These are phyloP conservation scores for Achroia grisella DNA, from an alignment of 1,140 invertebrate genomes.

Conservation along the genomic window DNA sequence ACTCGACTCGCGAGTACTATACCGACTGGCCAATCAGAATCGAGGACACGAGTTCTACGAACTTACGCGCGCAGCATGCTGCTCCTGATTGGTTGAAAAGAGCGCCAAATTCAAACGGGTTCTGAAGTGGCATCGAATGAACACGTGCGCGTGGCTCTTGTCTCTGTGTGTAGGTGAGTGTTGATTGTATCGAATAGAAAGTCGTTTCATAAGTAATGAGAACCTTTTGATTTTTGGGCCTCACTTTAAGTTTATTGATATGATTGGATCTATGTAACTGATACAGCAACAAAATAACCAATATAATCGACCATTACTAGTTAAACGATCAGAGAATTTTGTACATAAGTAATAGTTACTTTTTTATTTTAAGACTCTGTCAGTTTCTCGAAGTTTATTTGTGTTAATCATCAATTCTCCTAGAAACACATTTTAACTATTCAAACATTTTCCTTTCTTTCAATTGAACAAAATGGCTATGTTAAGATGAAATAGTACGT, in stretches of 20 bases:
- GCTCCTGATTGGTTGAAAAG: constrained; percentile 36
- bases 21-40: constrained; percentile 24
- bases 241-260: background rate
- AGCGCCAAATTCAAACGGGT: constrained; percentile 36
- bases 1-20: constrained; percentile 2
- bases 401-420: no score
- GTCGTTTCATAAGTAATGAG: constrained; percentile 11
- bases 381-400: no score
- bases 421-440: no score
- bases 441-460: no score
- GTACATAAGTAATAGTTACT: no score
- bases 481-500: no score
- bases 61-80: constrained; percentile 23
- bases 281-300: no score
- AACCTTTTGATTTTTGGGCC: constrained; percentile 4
- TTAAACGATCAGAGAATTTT: no score
- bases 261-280: no score
- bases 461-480: no score
- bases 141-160: constrained; percentile 16
- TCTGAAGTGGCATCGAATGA: constrained; percentile 16
- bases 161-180: constrained; percentile 2
- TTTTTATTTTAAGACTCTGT: no score
- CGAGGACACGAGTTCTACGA: constrained; percentile 58
- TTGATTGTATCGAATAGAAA: constrained; percentile 11
- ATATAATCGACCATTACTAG: no score